Evolutionary conservation across 2,113 vertebrate species (phyloP), one percentile per base, ranked within the genome.

Genomic region (Saguinus midas): DNA sequence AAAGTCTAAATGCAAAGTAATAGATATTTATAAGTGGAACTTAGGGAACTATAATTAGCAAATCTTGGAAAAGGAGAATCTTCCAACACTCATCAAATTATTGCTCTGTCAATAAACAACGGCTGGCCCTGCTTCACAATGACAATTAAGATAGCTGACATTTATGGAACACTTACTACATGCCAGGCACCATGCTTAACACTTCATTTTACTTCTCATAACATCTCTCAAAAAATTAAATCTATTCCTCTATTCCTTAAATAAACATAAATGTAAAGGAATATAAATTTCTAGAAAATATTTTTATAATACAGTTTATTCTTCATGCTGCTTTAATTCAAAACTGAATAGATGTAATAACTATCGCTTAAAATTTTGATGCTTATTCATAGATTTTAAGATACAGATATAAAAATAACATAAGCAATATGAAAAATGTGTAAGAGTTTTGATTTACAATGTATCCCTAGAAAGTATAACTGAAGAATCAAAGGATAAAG

Each of bases 271-370:
- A 52, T 86, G 11, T 23, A 73, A 73, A 73, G 80, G 43, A 86
- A 45, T 72, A 80, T 64, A 90, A 89, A 95, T 76, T 70, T 52
- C 76, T 40, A 73, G 2, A 35, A 70, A 91, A 11, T 87, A 76
- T 76, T 95, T 96, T 84, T 84, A 88, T 88, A 91, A 73, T 52
- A 58, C 35, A 78, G 10, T 45, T 85, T 83, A 84, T 88, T 94
- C 35, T 94, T 84, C 50, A 87, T 72, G 50, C 7, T 37, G 12
- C 68, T 91, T 78, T 92, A 78, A 87, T 88, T 83, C 11, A 78
- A 92, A 94, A 83, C 8, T 70, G n/a, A 92, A 79, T 79, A 72
- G 1, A 68, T 76, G 25, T 25, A 61, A 73, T 48, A 75, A 81
- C 1, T 1, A 50, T 78, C 40, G 82, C 82, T 96, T 87, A 66